phyloP scores from a whole-genome alignment of 2,888 invertebrate genomes.

The Salticus scenicus region DNA sequence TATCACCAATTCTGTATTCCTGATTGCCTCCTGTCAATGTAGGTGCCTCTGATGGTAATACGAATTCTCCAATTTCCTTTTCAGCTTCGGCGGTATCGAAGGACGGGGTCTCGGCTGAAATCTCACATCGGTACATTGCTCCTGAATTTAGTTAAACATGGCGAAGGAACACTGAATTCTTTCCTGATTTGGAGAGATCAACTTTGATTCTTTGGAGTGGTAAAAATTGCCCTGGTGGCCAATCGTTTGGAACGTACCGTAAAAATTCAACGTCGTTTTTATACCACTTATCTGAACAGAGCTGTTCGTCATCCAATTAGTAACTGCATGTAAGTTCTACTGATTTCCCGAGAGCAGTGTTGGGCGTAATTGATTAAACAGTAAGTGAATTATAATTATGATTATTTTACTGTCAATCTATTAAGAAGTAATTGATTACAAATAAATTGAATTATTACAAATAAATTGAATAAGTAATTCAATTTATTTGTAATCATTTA shows the following conservation, averaged over 20 bases:
- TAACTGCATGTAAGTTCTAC: constrained; percentile 88
- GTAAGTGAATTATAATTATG: too few relatives aligned
- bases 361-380: too few relatives aligned
- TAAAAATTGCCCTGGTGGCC: constrained; percentile 87
- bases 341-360: constrained; percentile 85
- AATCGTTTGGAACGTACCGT: constrained; percentile 88
- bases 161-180: constrained; percentile 81
- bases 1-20: constrained; percentile 82
- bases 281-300: constrained; percentile 94
- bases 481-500: too few relatives aligned
- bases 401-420: too few relatives aligned
- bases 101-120: constrained; percentile 86
- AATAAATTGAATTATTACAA: too few relatives aligned
- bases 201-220: constrained; percentile 87
- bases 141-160: constrained; percentile 83
- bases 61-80: constrained; percentile 72
- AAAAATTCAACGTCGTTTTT: constrained; percentile 93
- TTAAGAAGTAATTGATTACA: too few relatives aligned
- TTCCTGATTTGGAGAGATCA: constrained; percentile 83
- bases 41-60: constrained; percentile 82
- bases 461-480: too few relatives aligned
- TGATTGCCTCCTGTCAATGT: constrained; percentile 83
- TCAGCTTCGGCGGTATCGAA: constrained; percentile 76
- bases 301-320: constrained; percentile 86
- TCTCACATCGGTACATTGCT: constrained; percentile 87